phyloP scores from a whole-genome alignment of 2,888 invertebrate species.

The Cephalotes varians region DNA sequence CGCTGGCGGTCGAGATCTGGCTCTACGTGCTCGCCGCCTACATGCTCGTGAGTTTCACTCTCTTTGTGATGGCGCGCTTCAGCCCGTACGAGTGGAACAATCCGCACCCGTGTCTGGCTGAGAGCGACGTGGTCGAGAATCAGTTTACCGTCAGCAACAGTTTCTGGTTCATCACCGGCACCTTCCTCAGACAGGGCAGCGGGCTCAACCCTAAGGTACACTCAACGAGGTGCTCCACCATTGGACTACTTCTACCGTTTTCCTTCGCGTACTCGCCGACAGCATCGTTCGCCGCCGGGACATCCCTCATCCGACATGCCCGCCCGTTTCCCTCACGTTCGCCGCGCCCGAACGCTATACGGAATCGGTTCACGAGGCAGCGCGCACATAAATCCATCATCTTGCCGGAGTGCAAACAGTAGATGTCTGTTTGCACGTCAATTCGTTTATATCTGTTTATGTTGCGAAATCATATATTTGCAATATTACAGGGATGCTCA shows the following conservation, averaged over 20 bases:
- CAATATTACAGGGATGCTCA: slow-evolving; percentile 42
- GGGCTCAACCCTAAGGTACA: slow-evolving; percentile 94
- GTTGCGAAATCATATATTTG: slow-evolving; percentile 37
- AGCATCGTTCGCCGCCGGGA: background rate
- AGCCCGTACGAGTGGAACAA: slow-evolving; percentile 98
- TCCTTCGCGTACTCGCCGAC: background rate
- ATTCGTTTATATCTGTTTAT: slow-evolving; percentile 43
- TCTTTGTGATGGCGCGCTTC: slow-evolving; percentile 98
- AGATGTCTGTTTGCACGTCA: slow-evolving; percentile 22
- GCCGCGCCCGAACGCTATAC: background rate
- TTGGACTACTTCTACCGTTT: slow-evolving; percentile 63
- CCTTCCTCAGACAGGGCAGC: slow-evolving; percentile 94
- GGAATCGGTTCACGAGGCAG: slow-evolving; percentile 13
- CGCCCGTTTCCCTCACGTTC: slow-evolving; percentile 24
- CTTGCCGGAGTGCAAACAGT: slow-evolving; percentile 12
- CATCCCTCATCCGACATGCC: background rate
- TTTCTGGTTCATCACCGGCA: slow-evolving; percentile 96
- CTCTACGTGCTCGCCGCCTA: slow-evolving; percentile 97
- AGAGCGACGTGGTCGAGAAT: slow-evolving; percentile 95
- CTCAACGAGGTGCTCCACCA: slow-evolving; percentile 71
- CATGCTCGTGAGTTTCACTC: slow-evolving; percentile 95
- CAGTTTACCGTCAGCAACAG: slow-evolving; percentile 98
- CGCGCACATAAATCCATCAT: slow-evolving; percentile 45
- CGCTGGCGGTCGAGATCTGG: slow-evolving; percentile 98
- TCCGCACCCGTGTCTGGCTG: slow-evolving; percentile 92